A percentile compares a stretch with the other conserved stretches of the same genome.
Conservation (phyloP, 1,140 invertebrate species). For the Drosophila setifemur region DNA sequence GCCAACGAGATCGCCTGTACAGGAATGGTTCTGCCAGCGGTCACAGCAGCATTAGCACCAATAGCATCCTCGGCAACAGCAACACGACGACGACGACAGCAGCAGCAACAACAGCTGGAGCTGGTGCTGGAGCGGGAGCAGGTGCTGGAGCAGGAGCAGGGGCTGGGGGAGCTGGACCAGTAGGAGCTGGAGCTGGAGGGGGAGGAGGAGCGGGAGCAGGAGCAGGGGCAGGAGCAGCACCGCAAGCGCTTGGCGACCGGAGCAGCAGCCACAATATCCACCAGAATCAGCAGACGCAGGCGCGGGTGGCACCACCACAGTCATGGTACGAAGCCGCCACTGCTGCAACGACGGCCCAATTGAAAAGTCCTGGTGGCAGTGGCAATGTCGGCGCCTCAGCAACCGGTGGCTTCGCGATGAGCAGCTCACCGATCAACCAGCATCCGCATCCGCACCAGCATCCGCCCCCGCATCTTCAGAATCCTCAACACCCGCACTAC, state of each 20-base stretch:
- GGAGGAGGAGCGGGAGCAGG: slow-evolving; percentile 80
- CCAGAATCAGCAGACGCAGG: slow-evolving; percentile 54
- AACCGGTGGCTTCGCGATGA: slow-evolving; percentile 73
- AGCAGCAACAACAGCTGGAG: slow-evolving; percentile 35
- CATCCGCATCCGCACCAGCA: slow-evolving; percentile 46
- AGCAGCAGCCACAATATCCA: slow-evolving; percentile 75
- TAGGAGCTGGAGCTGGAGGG: slow-evolving; percentile 54
- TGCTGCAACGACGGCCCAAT: slow-evolving; percentile 71
- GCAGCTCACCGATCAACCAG: slow-evolving; percentile 75
- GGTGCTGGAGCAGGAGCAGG: slow-evolving; percentile 40
- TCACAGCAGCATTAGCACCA: slow-evolving; percentile 62
- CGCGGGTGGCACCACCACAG: slow-evolving; percentile 60
- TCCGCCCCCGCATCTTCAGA: slow-evolving; percentile 42
- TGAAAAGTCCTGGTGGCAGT: slow-evolving; percentile 82
- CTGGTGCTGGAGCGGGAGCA: slow-evolving; percentile 43
- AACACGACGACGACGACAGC: slow-evolving; percentile 55
- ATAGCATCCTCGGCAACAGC: slow-evolving; percentile 40
- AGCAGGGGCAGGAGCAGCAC: slow-evolving; percentile 78
- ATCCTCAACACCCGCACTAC: slow-evolving; percentile 57
- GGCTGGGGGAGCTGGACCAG: slow-evolving; percentile 53
- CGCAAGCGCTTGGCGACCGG: slow-evolving; percentile 68
- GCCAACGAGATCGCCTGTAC: slow-evolving; percentile 65
- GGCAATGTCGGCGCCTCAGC: slow-evolving; percentile 80
- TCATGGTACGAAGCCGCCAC: slow-evolving; percentile 82
- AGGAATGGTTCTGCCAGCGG: slow-evolving; percentile 70